Conservation (phyloP, 1,140 invertebrate species). For the Saccostrea echinata region DNA sequence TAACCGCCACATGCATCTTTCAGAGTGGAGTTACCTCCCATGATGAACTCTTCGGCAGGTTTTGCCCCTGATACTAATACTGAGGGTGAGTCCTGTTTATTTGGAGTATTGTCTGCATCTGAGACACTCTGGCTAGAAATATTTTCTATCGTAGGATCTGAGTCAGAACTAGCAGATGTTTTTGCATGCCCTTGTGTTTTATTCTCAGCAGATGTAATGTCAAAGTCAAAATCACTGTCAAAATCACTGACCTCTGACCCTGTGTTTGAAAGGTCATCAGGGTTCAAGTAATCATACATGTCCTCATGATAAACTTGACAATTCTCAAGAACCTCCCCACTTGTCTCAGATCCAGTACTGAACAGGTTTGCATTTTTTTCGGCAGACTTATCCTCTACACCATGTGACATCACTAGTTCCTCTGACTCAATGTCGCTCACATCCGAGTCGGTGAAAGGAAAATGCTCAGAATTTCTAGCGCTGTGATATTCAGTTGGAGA, state of each 20-base stretch:
- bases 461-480: conserved; percentile 7
- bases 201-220: neutral
- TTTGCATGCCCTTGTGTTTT: neutral
- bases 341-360: neutral
- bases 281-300: conserved; percentile 29
- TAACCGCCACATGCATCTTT: neutral
- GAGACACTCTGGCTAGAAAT: conserved; percentile 16
- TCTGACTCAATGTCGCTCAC: neutral
- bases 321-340: conserved; percentile 23
- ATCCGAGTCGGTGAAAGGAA: conserved; percentile 27
- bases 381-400: neutral
- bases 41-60: neutral
- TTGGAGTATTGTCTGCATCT: conserved; percentile 24
- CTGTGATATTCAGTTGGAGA: conserved; percentile 34
- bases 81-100: neutral
- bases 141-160: conserved; percentile 25
- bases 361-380: neutral
- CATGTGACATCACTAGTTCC: neutral
- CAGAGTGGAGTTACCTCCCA: neutral
- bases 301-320: neutral
- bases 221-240: conserved; percentile 40
- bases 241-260: conserved; percentile 43
- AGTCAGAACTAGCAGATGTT: conserved; percentile 16
- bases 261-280: conserved; percentile 33
- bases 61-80: neutral